Conservation (phyloP, 2,113 vertebrate species). For the Raja brachyura region DNA sequence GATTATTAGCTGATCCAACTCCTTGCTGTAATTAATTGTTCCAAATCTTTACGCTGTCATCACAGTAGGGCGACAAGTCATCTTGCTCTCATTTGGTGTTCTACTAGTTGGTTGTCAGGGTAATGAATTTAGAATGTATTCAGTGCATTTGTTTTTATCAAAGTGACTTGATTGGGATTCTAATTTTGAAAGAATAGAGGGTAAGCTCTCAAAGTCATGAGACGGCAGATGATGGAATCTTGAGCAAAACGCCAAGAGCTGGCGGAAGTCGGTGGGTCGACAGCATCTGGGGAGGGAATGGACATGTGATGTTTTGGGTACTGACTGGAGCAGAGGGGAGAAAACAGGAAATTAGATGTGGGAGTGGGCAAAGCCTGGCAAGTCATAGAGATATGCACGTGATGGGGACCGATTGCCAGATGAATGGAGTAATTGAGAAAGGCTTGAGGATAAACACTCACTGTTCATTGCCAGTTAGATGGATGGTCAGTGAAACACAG, state of each 20-base stretch:
- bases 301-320: too few relatives aligned
- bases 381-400: too few relatives aligned
- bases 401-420: too few relatives aligned
- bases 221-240: too few relatives aligned
- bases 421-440: too few relatives aligned
- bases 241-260: too few relatives aligned
- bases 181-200: neutral
- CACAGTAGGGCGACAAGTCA: neutral
- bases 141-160: neutral
- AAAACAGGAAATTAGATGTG: too few relatives aligned
- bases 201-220: neutral
- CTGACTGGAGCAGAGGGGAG: too few relatives aligned
- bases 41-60: neutral
- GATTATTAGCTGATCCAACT: conserved; percentile 10
- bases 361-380: too few relatives aligned
- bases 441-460: too few relatives aligned
- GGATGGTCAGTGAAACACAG: neutral
- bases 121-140: neutral
- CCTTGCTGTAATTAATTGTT: conserved; percentile 19
- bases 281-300: too few relatives aligned
- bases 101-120: neutral
- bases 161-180: neutral
- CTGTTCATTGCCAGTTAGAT: neutral
- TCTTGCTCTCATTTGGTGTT: neutral
- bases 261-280: too few relatives aligned